Evolutionary conservation across 2,888 invertebrate species (phyloP), one percentile per base, ranked within the genome.

Genomic region (Meiosimyza platycephala): DNA sequence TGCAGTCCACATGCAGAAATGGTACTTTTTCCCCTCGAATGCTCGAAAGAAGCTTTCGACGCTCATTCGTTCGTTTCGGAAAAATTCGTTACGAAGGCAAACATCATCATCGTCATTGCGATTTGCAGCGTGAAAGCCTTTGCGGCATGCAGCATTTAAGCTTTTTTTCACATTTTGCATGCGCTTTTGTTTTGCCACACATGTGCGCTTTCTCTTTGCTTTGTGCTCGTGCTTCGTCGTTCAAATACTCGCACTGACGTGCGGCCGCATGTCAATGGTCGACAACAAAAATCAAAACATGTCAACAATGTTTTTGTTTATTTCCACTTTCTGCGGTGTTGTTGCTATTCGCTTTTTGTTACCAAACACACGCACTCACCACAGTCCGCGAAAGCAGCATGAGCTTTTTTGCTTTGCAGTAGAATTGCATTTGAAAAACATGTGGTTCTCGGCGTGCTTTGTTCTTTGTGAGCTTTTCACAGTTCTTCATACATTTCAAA

Each of bases 1-100:
- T 84, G 81, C 78, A 80, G 76, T 78, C 78, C 75, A 72, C 81
- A 77, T 78, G 78, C 78, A 76, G 73, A 70, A 75, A 28, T 76
- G 73, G 73, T 72, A 75, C 72, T 71, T 74, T 76, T 74, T 72
- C 28, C 62, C 62, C 69, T 52, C 73, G 68, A 71, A 65, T 7
- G 48, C 22, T 51, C 65, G 65, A 54, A 33, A 65, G 3, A 52
- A 66, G 65, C 65, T 66, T 13, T 62, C n/a, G 4, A 11, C 33
- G 18, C n/a, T 62, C 28, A 40, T 40, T 40, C 40, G 9, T 40
- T 40, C 40, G 40, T 9, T 40, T 40, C 40, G 40, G 6, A 40
- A 3, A 40, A 9, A 40, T 9, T 40, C 9, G 9, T 6, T 2
- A 40, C 40, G 40, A 40, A 40, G 40, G 40, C 40, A 9, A 40